Conservation (phyloP, 2,113 vertebrate genomes). For the Notiomystis cincta region DNA sequence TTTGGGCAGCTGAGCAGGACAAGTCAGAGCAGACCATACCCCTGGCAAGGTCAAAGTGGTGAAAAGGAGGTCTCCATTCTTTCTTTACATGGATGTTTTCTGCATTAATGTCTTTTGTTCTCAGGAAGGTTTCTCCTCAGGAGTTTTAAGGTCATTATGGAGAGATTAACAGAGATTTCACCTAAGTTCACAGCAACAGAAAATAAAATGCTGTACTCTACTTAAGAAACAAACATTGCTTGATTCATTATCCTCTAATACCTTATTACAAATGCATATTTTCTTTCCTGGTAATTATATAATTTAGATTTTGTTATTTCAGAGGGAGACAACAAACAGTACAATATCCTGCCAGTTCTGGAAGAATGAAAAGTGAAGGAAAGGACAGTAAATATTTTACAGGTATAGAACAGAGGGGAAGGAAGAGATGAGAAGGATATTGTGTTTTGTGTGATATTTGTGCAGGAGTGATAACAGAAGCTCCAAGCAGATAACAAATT, state of each 20-base stretch:
- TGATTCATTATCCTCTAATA: not conserved
- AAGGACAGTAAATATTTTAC: not conserved
- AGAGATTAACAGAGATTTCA: not conserved
- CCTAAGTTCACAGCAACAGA: not conserved
- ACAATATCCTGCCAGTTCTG: not conserved
- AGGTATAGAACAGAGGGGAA: not conserved
- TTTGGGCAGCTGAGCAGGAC: not conserved
- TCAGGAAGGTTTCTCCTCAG: not conserved
- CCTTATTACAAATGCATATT: not conserved
- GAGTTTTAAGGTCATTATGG: not conserved
- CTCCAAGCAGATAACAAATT: not conserved
- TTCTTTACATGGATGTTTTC: not conserved
- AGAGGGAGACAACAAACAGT: not conserved
- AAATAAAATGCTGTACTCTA: not conserved
- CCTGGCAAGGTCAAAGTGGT: not conserved
- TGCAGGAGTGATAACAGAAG: not conserved
- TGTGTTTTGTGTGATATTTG: not conserved
- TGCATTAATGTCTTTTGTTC: not conserved
- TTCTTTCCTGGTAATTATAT: not conserved
- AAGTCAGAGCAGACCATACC: not conserved
- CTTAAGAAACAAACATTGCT: not conserved
- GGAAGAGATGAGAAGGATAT: not conserved
- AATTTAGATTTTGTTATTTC: not conserved
- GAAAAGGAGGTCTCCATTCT: not conserved
- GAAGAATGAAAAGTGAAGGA: not conserved